phyloP scores from a whole-genome alignment of 2,797 vertebrate species.

The Decapterus maruadsi region DNA sequence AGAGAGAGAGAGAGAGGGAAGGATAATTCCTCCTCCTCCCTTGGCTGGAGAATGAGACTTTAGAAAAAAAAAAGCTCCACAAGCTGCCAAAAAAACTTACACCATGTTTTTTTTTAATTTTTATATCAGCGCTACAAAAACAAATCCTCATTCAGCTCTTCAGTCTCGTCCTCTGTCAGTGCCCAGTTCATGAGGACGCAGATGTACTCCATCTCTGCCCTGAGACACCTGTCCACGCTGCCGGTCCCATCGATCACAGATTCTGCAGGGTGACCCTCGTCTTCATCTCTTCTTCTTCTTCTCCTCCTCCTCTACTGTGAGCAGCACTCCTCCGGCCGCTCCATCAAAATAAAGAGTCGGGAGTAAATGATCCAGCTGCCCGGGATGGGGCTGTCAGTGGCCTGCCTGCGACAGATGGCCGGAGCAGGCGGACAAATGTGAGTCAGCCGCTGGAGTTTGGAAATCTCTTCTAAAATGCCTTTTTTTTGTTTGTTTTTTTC shows the following conservation, averaged over 20 bases:
- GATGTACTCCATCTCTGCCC: constrained; percentile 54
- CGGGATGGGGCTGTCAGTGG: constrained; percentile 27
- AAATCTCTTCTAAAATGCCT: constrained; percentile 19
- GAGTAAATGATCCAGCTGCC: constrained; percentile 62
- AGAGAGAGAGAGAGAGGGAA: too few relatives aligned
- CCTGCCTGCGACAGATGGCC: constrained; percentile 65
- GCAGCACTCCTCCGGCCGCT: constrained; percentile 31
- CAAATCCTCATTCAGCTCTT: constrained; percentile 38
- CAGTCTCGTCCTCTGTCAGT: constrained; percentile 7
- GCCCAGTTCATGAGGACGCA: background rate
- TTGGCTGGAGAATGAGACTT: constrained; percentile 35
- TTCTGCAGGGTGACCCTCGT: constrained; percentile 57
- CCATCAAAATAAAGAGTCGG: constrained; percentile 63
- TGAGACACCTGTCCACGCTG: constrained; percentile 33
- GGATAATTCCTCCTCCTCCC: constrained; percentile 43
- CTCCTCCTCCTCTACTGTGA: constrained; percentile 36
- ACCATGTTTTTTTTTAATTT: background rate
- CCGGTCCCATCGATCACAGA: constrained; percentile 33
- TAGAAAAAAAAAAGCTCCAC: constrained; percentile 18
- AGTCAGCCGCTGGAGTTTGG: constrained; percentile 54
- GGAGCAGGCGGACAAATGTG: constrained; percentile 41
- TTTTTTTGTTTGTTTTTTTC: background rate
- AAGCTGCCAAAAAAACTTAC: constrained; percentile 44
- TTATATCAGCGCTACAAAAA: constrained; percentile 15
- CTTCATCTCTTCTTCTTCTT: constrained; percentile 28